Conservation (phyloP, 1,140 invertebrate genomes). For the Zaprionus tsacasi region DNA sequence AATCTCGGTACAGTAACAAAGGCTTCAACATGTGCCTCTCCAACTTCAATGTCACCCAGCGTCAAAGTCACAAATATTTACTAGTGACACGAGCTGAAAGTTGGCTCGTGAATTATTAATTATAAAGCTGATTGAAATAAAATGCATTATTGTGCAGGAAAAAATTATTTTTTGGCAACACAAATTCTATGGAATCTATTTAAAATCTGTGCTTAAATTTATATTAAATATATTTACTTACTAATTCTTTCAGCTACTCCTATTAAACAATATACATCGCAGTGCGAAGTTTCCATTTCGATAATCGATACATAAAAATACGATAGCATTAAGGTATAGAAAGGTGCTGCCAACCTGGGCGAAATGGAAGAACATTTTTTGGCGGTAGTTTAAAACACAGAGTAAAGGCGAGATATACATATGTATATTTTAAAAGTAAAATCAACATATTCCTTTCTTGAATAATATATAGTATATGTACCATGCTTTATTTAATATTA, state of each 20-base stretch:
- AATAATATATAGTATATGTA: too few species aligned
- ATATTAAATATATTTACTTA: not conserved
- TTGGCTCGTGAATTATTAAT: not conserved
- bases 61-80: slow-evolving; percentile 9
- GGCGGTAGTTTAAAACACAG: not conserved
- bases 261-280: not conserved
- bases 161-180: not conserved
- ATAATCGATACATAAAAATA: not conserved
- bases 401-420: not conserved
- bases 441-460: too few species aligned
- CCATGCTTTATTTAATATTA: not conserved
- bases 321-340: not conserved
- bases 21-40: slow-evolving; percentile 39
- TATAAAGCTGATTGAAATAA: not conserved
- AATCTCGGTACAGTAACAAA: slow-evolving; percentile 21
- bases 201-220: not conserved
- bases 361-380: not conserved
- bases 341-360: not conserved
- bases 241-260: slow-evolving; percentile 6
- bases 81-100: slow-evolving; percentile 36
- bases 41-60: slow-evolving; percentile 40
- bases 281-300: not conserved
- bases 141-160: not conserved
- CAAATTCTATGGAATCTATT: not conserved
- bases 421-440: too few species aligned